These are phyloP conservation scores for Xiphophorus maculatus DNA, from an alignment of 2,113 vertebrate genomes.

Conservation along the genomic window DNA sequence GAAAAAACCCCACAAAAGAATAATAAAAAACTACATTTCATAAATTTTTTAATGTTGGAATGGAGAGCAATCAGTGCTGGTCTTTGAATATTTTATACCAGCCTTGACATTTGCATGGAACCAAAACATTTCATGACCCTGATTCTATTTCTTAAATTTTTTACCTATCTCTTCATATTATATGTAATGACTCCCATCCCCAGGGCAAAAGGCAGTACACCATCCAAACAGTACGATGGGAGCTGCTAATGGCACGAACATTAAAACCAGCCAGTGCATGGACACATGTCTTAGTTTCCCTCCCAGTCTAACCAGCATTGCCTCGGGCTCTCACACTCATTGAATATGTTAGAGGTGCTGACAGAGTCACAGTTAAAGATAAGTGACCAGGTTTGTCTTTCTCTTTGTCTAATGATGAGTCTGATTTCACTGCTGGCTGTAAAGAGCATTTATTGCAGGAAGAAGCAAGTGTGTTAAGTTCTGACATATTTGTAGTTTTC, in stretches of 20 bases:
- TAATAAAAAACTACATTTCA: too few relatives aligned
- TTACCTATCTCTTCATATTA: conserved; percentile 49
- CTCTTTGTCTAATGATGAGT: conserved; percentile 33
- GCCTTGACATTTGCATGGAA: conserved; percentile 26
- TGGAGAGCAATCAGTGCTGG: not conserved
- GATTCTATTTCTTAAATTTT: conserved; percentile 27
- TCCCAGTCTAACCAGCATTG: conserved; percentile 44
- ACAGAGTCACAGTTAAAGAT: conserved; percentile 52
- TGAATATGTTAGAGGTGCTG: conserved; percentile 54
- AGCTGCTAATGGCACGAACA: conserved; percentile 71
- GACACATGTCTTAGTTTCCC: conserved; percentile 59
- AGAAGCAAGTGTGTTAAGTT: conserved; percentile 23
- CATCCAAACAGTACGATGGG: conserved; percentile 65
- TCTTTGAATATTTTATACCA: conserved; percentile 7
- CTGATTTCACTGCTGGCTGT: conserved; percentile 36
- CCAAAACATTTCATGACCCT: conserved; percentile 26
- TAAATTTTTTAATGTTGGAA: not conserved
- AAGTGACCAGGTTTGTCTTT: conserved; percentile 36
- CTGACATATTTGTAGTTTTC: conserved; percentile 40
- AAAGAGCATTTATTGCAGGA: conserved; percentile 30
- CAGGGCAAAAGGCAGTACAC: conserved; percentile 57
- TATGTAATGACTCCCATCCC: conserved; percentile 69
- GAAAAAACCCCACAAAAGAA: too few relatives aligned
- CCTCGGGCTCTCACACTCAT: conserved; percentile 54
- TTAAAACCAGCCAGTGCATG: conserved; percentile 64